Evolutionary conservation across 2,797 vertebrate genomes (phyloP).

Genomic region (Xenopus petersii): DNA sequence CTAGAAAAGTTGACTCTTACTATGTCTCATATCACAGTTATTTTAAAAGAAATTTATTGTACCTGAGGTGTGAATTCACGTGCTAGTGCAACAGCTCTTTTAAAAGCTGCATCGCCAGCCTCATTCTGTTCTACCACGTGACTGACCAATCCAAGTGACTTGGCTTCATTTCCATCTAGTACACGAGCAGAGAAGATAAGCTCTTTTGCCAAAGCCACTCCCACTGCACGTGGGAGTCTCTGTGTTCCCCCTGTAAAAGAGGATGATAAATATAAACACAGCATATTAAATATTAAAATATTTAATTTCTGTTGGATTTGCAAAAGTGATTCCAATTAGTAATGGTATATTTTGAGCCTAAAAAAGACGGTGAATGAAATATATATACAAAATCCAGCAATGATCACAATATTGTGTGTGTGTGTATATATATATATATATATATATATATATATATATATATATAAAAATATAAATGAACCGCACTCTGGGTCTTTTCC

Average conservation of each 20-base stretch:
- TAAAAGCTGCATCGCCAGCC: slow-evolving; percentile 87
- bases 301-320: not conserved
- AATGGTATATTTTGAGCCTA: too few relatives aligned
- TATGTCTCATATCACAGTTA: too few relatives aligned
- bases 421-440: too few relatives aligned
- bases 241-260: slow-evolving; percentile 82
- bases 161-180: slow-evolving; percentile 84
- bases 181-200: slow-evolving; percentile 88
- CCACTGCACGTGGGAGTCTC: slow-evolving; percentile 83
- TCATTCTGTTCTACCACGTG: slow-evolving; percentile 89
- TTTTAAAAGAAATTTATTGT: slow-evolving; percentile 21
- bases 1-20: too few relatives aligned
- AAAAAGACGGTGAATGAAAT: too few relatives aligned
- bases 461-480: too few relatives aligned
- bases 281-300: too few relatives aligned
- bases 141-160: slow-evolving; percentile 80
- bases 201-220: slow-evolving; percentile 88
- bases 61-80: slow-evolving; percentile 94
- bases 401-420: too few relatives aligned
- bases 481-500: too few relatives aligned
- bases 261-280: not conserved
- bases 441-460: too few relatives aligned
- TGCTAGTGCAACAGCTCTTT: slow-evolving; percentile 82
- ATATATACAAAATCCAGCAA: too few relatives aligned
- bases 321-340: not conserved